These are phyloP conservation scores for Toxotes lorentzi DNA, from an alignment of 2,797 vertebrate genomes.

Conservation along the genomic window DNA sequence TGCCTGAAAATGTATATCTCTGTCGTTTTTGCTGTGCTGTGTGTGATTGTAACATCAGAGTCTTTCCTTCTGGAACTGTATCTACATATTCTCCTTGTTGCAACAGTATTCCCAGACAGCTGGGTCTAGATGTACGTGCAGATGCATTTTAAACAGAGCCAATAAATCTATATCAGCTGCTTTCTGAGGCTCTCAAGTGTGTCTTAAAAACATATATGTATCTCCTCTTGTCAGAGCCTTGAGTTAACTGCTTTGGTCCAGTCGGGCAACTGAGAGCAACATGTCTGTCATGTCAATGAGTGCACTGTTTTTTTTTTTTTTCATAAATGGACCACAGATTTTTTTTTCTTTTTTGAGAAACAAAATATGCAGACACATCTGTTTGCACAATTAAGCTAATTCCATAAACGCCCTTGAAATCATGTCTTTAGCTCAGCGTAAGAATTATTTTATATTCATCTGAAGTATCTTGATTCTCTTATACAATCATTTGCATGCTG, in stretches of 20 bases:
- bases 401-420: slow-evolving; percentile 29
- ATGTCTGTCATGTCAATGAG: slow-evolving; percentile 27
- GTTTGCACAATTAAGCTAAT: slow-evolving; percentile 50
- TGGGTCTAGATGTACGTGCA: slow-evolving; percentile 56
- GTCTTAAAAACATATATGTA: slow-evolving; percentile 75
- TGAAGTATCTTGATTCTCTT: slow-evolving; percentile 25
- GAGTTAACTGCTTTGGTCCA: slow-evolving; percentile 61
- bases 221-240: slow-evolving; percentile 57
- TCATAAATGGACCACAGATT: slow-evolving; percentile 11
- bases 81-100: slow-evolving; percentile 43
- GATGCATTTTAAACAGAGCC: slow-evolving; percentile 71
- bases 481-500: slow-evolving; percentile 34
- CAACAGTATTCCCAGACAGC: slow-evolving; percentile 65
- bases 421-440: slow-evolving; percentile 36
- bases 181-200: slow-evolving; percentile 66
- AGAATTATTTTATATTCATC: slow-evolving; percentile 39
- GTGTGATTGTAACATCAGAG: slow-evolving; percentile 50
- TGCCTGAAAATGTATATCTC: too few relatives aligned
- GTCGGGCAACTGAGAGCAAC: slow-evolving; percentile 33
- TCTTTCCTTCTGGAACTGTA: slow-evolving; percentile 59
- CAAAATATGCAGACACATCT: slow-evolving; percentile 36
- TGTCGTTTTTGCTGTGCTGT: not conserved
- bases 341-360: not conserved
- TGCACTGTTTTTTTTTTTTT: slow-evolving; percentile 1
- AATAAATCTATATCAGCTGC: slow-evolving; percentile 74